A percentile compares a stretch with the other conserved stretches of the same genome.
phyloP scores from a whole-genome alignment of 2,113 vertebrate species.

The Cebidichthys violaceus region DNA sequence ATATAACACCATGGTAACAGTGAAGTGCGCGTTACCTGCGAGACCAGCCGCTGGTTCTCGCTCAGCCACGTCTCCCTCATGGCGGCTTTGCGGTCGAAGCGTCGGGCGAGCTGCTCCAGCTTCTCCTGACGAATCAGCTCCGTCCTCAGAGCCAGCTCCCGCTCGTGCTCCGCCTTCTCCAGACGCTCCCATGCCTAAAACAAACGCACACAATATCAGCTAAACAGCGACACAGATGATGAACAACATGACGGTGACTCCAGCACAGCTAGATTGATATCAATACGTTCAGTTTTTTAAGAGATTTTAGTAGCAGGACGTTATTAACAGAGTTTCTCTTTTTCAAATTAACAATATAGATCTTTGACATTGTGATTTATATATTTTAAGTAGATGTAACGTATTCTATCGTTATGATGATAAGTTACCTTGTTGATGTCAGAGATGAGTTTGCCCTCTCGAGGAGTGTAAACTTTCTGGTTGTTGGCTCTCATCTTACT shows the following conservation, averaged over 20 bases:
- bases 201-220: slow-evolving; percentile 6
- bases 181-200: slow-evolving; percentile 97
- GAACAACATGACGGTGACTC: no score
- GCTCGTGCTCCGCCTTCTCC: slow-evolving; percentile 99
- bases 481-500: slow-evolving; percentile 99
- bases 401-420: background rate
- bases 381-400: background rate
- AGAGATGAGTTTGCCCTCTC: slow-evolving; percentile 98
- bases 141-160: slow-evolving; percentile 96
- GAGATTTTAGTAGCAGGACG: background rate
- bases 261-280: background rate
- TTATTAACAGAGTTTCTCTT: background rate
- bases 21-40: slow-evolving; percentile 59
- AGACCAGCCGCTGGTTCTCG: slow-evolving; percentile 80
- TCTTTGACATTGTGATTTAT: background rate
- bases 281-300: background rate
- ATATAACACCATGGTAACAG: no score
- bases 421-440: slow-evolving; percentile 92
- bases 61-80: slow-evolving; percentile 93
- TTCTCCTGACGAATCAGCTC: slow-evolving; percentile 99
- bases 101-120: slow-evolving; percentile 97
- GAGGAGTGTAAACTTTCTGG: slow-evolving; percentile 97
- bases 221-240: background rate
- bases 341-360: background rate
- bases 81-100: slow-evolving; percentile 98